Evolutionary conservation across 2,113 vertebrate genomes (phyloP).

Genomic region (Haliaeetus leucogaster): DNA sequence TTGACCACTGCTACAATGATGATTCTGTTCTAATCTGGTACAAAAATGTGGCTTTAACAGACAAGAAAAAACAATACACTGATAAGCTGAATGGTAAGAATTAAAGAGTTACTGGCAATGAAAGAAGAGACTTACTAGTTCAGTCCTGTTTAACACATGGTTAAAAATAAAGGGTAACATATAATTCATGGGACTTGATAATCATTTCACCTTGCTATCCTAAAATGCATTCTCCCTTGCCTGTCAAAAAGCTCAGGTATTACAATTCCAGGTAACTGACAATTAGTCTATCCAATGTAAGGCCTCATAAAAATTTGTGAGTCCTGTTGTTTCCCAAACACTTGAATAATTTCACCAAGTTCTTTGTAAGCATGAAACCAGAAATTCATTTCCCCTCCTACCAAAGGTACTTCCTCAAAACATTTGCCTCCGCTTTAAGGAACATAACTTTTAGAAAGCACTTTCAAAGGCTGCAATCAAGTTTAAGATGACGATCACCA

Average conservation of each 20-base stretch:
- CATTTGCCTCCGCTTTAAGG: neutral
- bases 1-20: neutral
- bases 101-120: neutral
- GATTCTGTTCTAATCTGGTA: neutral
- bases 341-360: neutral
- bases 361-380: neutral
- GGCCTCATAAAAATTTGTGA: neutral
- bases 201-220: neutral
- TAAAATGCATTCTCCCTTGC: neutral
- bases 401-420: neutral
- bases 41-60: neutral
- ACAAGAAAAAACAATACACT: neutral
- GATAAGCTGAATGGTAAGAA: neutral
- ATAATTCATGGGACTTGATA: neutral
- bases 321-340: neutral
- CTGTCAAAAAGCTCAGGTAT: neutral
- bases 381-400: neutral
- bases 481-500: neutral
- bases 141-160: neutral
- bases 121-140: neutral
- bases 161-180: neutral
- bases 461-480: neutral
- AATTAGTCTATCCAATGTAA: neutral
- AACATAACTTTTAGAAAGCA: neutral
- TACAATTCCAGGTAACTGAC: neutral